Evolutionary conservation across 1,140 invertebrate species (phyloP), one percentile per base, ranked within the genome.

Genomic region (Triops longicaudatus): DNA sequence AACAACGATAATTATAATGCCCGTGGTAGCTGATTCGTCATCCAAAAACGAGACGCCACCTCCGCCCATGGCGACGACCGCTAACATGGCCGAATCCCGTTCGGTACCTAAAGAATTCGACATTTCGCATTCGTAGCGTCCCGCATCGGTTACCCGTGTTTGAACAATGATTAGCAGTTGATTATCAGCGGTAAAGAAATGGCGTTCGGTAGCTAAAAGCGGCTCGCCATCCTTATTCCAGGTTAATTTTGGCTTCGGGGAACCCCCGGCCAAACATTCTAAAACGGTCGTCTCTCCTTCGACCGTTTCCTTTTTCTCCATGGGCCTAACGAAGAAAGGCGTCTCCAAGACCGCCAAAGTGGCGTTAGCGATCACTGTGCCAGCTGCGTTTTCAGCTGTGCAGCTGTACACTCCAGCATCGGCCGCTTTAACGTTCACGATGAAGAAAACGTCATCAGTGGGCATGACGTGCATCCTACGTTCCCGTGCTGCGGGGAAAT

Each of bases 341-440:
- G 90, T 89, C 86, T 96, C 94, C 80, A 91, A 87, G 41, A 98
- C 94, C 79, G 90, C 91, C 1, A 98, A 85, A n/a, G 91, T 92
- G 0, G 94, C 94, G 87, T 97, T 97, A 1, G 93, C 90, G 74
- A 92, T 89, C 26, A 95, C 91, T 50, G 85, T 85, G 0, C 88
- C 88, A 22, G 95, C 96, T 22, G 89, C 85, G 86, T 98, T 99
- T 80, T 91, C 89, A 0, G 97, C 97, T 7, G 91, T 96, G 84
- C 97, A 99, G 41, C 92, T 97, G 82, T 99, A 99, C 2, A 95
- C 86, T 1, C 97, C 97, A 81, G 91, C 91, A 83, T 99, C 97
- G 44, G 87, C 88, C 0, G 89, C 87, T 84, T 95, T 95, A 9
- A 95, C 92, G 85, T 96, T 91, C 10, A 94, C 88, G 79, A 98